Evolutionary conservation across 1,140 invertebrate species (phyloP), one percentile per base, ranked within the genome.

Genomic region (Drosophila novamexicana): DNA sequence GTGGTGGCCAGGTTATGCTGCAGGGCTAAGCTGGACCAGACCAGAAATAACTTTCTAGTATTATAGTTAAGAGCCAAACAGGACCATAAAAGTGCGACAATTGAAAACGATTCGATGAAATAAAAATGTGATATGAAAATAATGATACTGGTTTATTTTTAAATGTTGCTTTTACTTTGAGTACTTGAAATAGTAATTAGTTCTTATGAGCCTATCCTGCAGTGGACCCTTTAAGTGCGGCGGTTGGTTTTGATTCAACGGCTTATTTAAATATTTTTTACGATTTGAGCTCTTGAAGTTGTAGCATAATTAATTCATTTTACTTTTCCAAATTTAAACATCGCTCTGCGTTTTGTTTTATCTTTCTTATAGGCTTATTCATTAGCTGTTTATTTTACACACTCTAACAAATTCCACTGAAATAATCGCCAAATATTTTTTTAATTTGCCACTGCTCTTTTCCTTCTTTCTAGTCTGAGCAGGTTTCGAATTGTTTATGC

Each of bases 21-120:
- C 85, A 75, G 57, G 84, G 88, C 16, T 91, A 14, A 61, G 32
- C 22, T 8, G 5, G 8, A 37, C 6, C 12, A 7, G 12, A 12
- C 42, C 36, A 49, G 22, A 7, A 22, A 10, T 47, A n/a, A 49
- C 18, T 54, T 58, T 66, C 47, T 80, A 89, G 83, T 88, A 88
- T 88, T 88, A 88, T 88, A 88, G 79, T 88, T 89, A 83, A 89
- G 83, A 58, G 49, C 71, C 57, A 47, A 40, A 22, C 36, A 50
- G 39, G 36, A 64, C 39, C 63, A 37, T 10, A 34, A 47, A 36
- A 61, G 18, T 49, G 42, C 44, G 59, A 49, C n/a, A 61, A 50
- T 61, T 70, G 69, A 79, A 18, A 29, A 62, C 69, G 74, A 83
- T 80, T 63, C 45, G 47, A 89, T 65, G 67, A 77, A 73, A 73